These are phyloP conservation scores for Damaliscus lunatus DNA, from an alignment of 2,113 vertebrate species.

Conservation along the genomic window DNA sequence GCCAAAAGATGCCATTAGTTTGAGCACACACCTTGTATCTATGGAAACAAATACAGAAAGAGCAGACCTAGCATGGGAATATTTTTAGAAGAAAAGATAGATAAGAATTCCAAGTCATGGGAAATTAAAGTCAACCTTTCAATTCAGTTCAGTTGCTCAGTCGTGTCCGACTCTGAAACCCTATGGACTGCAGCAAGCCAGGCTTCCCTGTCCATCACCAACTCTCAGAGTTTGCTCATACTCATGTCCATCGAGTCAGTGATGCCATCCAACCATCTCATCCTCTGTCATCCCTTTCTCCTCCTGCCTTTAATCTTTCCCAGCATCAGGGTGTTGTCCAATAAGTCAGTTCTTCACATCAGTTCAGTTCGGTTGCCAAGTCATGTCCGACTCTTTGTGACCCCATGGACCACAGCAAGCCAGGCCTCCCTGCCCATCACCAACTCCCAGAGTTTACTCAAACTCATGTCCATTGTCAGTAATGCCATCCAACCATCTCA, in stretches of 20 bases:
- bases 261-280: not conserved
- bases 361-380: no score
- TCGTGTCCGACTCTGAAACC: fast-evolving
- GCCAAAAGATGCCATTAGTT: not conserved
- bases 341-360: no score
- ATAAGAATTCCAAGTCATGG: not conserved
- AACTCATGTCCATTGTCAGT: no score
- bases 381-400: no score
- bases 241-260: not conserved
- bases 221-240: not conserved
- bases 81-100: not conserved
- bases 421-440: no score
- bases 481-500: no score
- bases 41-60: not conserved
- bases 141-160: not conserved
- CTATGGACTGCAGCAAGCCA: not conserved
- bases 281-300: not conserved
- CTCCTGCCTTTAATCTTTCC: not conserved
- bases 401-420: no score
- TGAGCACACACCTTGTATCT: fast-evolving
- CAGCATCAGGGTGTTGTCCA: not conserved
- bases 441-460: no score
- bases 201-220: not conserved
- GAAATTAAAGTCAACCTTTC: not conserved
- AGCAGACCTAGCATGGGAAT: not conserved